Percentiles rank a stretch among this genome's conserved stretches.
phyloP scores from a whole-genome alignment of 1,140 invertebrate genomes.

The Drosophila tropicalis region DNA sequence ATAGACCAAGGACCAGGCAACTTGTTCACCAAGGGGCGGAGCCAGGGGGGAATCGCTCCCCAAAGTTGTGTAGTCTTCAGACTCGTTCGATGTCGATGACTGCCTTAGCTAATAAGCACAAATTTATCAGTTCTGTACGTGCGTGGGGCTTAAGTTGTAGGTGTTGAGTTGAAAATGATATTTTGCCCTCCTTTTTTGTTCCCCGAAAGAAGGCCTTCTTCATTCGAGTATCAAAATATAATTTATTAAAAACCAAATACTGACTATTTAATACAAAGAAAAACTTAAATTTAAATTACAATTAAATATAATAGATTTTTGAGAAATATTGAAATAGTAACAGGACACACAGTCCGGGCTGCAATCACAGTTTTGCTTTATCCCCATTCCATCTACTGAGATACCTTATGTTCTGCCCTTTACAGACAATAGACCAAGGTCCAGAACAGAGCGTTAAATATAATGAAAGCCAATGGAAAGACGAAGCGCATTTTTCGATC shows the following conservation, averaged over 20 bases:
- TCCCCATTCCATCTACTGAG: background rate
- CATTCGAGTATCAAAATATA: slow-evolving; percentile 37
- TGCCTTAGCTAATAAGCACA: slow-evolving; percentile 59
- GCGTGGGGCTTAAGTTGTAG: slow-evolving; percentile 54
- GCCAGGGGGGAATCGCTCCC: too few relatives aligned
- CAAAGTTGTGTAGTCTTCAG: slow-evolving; percentile 3
- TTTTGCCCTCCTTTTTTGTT: background rate
- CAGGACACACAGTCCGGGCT: background rate
- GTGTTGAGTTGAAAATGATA: slow-evolving; percentile 42
- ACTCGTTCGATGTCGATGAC: slow-evolving; percentile 12
- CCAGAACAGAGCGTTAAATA: slow-evolving; percentile 94
- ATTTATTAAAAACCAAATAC: slow-evolving; percentile 53
- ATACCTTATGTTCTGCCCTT: background rate
- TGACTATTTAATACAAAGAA: background rate
- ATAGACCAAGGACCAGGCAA: slow-evolving; percentile 41
- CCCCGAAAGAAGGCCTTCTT: background rate
- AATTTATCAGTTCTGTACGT: slow-evolving; percentile 76
- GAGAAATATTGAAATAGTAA: slow-evolving; percentile 3
- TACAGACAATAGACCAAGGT: slow-evolving; percentile 86
- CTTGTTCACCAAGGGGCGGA: background rate
- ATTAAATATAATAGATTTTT: background rate
- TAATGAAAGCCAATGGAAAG: slow-evolving; percentile 90
- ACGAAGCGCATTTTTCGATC: slow-evolving; percentile 90
- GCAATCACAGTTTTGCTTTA: slow-evolving; percentile 45
- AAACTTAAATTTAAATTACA: background rate